These are phyloP conservation scores for Noctua janthina DNA, from an alignment of 2,888 invertebrate species.

Conservation along the genomic window DNA sequence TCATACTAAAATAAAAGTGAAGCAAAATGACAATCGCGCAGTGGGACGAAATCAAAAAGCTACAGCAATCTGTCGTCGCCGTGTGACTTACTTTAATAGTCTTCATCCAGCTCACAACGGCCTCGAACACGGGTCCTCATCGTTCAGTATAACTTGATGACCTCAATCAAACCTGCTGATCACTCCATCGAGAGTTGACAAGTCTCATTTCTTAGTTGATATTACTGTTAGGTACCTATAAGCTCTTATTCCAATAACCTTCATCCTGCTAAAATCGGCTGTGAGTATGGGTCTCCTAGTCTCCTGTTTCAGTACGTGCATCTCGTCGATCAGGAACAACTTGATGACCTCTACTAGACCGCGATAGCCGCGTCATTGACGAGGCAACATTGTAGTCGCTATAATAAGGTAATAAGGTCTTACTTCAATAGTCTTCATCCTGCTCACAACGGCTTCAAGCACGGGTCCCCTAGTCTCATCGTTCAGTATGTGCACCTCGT, in stretches of 20 bases:
- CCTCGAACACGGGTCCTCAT: slow-evolving; percentile 95
- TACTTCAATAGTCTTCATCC: slow-evolving; percentile 94
- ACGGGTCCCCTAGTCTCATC: slow-evolving; percentile 93
- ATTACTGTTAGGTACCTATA: not conserved
- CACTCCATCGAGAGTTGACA: not conserved
- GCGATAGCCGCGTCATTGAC: slow-evolving; percentile 93
- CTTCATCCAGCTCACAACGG: slow-evolving; percentile 94
- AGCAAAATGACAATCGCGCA: not conserved
- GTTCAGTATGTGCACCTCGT: slow-evolving; percentile 95
- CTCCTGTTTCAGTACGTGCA: slow-evolving; percentile 94
- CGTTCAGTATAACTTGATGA: slow-evolving; percentile 89
- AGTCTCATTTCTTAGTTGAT: not conserved
- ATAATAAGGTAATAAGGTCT: too few relatives aligned
- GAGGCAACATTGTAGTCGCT: slow-evolving; percentile 89
- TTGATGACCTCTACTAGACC: slow-evolving; percentile 91
- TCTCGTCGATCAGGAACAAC: slow-evolving; percentile 94
- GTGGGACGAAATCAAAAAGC: not conserved
- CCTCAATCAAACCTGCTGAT: too few relatives aligned
- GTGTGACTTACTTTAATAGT: not conserved
- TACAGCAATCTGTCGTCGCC: too few relatives aligned
- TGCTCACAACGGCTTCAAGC: slow-evolving; percentile 94
- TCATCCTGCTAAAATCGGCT: not conserved
- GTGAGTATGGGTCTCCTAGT: slow-evolving; percentile 92
- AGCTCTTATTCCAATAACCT: not conserved
- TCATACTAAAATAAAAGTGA: too few relatives aligned